Evolutionary conservation across 2,888 invertebrate genomes (phyloP), one percentile per base, ranked within the genome.

Genomic region (Volucella inanis): DNA sequence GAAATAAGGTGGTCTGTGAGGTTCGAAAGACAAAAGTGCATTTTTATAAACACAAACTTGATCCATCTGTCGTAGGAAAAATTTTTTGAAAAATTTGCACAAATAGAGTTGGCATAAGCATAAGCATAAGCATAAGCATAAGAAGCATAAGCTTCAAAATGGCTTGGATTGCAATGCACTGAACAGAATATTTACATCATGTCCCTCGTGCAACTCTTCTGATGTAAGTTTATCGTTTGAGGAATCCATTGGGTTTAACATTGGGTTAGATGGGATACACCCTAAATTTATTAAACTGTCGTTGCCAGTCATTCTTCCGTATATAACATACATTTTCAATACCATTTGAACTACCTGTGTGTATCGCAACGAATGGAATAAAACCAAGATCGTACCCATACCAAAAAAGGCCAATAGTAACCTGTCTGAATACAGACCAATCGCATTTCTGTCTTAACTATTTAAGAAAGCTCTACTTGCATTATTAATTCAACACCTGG

Each of bases 281-380:
- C 70, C 55, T n/a, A 70, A 55, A 45, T 57, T 70, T 55, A 57
- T 70, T 68, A 54, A 68, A 54, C 55, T 55, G 12, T 41, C 45
- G 4, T 31, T 68, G 10, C 55, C 55, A 14, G 45, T n/a, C 4
- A 14, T 68, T 9, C 41, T 54, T 2, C 55, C 68, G 12, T 55
- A 11, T 68, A 14, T 68, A 10, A 52, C 68, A 12, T 15, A 65
- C 50, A 47, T 65, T 50, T 31, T 65, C 31, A 65, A 50, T 49
- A 55, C 15, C 11, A 54, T 18, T 18, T 18, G 1, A 18, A 18
- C 18, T 18, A 18, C 18, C 18, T 18, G 55, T 15, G 15, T 38
- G 6, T 67, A 49, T 31, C 52, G 39, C 43, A 41, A 9, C 8
- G 31, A 31, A 41, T 67, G 41, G 67, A 68, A 41, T 18, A 14